These are phyloP conservation scores for Augochlorella aurata DNA, from an alignment of 2,888 invertebrate genomes.

Conservation along the genomic window DNA sequence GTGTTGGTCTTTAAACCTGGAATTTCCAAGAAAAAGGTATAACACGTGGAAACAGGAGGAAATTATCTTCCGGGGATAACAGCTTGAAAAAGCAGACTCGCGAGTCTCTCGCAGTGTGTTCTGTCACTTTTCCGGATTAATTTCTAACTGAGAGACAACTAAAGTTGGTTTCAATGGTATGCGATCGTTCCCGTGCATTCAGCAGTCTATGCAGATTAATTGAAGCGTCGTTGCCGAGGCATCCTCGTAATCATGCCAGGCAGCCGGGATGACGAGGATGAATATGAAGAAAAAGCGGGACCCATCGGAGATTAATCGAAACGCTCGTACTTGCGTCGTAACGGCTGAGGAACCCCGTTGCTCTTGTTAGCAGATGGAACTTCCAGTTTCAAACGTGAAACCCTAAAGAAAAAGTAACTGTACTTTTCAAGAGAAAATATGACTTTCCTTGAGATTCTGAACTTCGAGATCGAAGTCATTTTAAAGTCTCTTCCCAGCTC, in stretches of 20 bases:
- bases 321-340: slow-evolving; percentile 20
- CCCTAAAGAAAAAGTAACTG: neutral
- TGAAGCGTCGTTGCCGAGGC: slow-evolving; percentile 53
- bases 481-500: neutral
- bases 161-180: slow-evolving; percentile 47
- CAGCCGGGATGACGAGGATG: slow-evolving; percentile 51
- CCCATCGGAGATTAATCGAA: slow-evolving; percentile 51
- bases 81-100: slow-evolving; percentile 28
- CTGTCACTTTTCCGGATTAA: slow-evolving; percentile 59
- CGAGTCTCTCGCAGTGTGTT: slow-evolving; percentile 28
- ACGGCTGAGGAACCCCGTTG: slow-evolving; percentile 28
- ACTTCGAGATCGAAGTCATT: neutral
- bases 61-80: slow-evolving; percentile 17
- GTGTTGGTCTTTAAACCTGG: slow-evolving; percentile 11
- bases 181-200: slow-evolving; percentile 43
- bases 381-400: neutral
- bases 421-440: neutral
- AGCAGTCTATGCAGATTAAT: slow-evolving; percentile 57
- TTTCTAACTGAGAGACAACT: slow-evolving; percentile 52
- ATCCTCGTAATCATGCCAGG: slow-evolving; percentile 45
- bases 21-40: neutral
- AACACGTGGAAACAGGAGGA: slow-evolving; percentile 18
- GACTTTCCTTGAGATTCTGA: neutral
- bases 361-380: neutral
- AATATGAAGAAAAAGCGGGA: slow-evolving; percentile 45